Evolutionary conservation across 1,140 invertebrate species (phyloP), one percentile per base, ranked within the genome.

Genomic region (Laodelphax striatellus): DNA sequence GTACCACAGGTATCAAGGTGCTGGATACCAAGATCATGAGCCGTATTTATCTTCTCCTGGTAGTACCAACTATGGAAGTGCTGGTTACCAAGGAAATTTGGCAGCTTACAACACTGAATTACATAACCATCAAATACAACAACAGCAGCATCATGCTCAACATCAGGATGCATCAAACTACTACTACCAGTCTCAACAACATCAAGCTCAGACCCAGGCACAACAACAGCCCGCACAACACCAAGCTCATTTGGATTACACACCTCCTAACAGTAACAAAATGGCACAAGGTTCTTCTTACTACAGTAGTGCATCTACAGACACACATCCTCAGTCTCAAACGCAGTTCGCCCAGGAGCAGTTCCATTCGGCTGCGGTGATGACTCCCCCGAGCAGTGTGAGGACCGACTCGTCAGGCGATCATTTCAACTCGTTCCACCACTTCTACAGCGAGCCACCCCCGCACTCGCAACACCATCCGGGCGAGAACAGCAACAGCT

Each of bases 401-500:
- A 75, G 76, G 61, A 76, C 74, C 2, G 80, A 80, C 24, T 75
- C 74, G 60, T 71, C 68, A 44, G 77, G 70, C 41, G 83, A 87
- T 24, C 77, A 78, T 21, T 86, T 85, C 68, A 79, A 77, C 60
- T 82, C 80, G 21, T 86, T 82, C 67, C 82, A 83, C 58, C 83
- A 84, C 65, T 86, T 83, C 68, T 88, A 87, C 70, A 70, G 69
- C 17, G 76, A 77, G 17, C 65, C 72, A 5, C 77, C 64, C 63
- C 75, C 65, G 64, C 73, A 64, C 63, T 78, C 70, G 73, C 82
- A 61, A 44, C 67, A 61, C 56, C 65, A 61, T 52, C 50, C 70
- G 62, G 68, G 74, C n/a, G 87, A 91, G 64, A 90, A 90, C 72
- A 90, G 86, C 64, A 92, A 92, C 69, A 90, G 87, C 68, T 92